Evolutionary conservation across 2,797 vertebrate genomes (phyloP), one percentile per base, ranked within the genome.

Genomic region (Lepus oiostolus): DNA sequence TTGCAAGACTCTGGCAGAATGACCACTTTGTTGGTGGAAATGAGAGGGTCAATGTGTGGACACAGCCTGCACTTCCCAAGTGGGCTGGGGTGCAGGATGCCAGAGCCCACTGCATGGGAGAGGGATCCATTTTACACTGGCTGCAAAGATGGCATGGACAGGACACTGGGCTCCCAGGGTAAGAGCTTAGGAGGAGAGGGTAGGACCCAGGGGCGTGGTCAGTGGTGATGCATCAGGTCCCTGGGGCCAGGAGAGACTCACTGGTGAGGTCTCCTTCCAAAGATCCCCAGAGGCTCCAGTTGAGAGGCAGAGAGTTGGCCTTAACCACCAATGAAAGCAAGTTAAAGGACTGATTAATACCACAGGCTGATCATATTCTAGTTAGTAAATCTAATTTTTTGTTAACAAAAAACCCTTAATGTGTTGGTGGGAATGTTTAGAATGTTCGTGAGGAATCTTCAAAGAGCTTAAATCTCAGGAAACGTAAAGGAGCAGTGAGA

Each of bases 201-300:
- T 4, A 50, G 28, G 30, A 7, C 16, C 5, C 9, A 24, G 54
- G 6, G 6, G 8, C 62, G 12, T 2, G 21, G 72, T 11, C 60
- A 35, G n/a, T 0, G 24, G 76, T 12, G 75, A 35, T 2, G 47
- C 30, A 8, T 10, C 0, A 5, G 9, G 6, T 28, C 30, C 9
- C 77, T 42, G 60, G n/a, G 54, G 11, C 5, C 47, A 24, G 35
- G n/a, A 65, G 7, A 32, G 21, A 8, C 30, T 47, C 14, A 47
- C 47, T 26, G 67, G n/a, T 2, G 16, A 63, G 17, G 2, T 21
- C 21, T n/a, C 7, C 13, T 13, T 60, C 42, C 26, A 62, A 63
- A 81, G 30, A 9, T 1, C 1, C 22, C 1, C 0, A 2, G 62
- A 42, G 32, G n/a, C 68, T 65, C 47, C 2, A 4, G 62, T 2